phyloP scores from a whole-genome alignment of 2,113 vertebrate genomes.

The Salvelinus alpinus region DNA sequence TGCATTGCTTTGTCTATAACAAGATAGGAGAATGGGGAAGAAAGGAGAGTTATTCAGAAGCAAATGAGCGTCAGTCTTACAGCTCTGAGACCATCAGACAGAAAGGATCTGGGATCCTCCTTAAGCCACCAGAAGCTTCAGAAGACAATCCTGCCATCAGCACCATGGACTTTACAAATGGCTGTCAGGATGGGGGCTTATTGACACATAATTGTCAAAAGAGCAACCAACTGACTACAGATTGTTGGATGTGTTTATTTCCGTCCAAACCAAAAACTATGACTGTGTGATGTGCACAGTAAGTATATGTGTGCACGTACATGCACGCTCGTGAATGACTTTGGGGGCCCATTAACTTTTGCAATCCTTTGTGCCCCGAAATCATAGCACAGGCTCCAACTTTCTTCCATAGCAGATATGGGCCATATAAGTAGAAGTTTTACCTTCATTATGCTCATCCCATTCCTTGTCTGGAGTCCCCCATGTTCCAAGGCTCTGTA shows the following conservation, averaged over 20 bases:
- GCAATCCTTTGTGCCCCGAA: constrained; percentile 66
- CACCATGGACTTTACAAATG: not conserved
- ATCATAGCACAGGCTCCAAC: not conserved
- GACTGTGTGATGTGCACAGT: constrained; percentile 27
- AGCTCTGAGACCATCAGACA: constrained; percentile 20
- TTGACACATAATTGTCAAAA: constrained; percentile 18
- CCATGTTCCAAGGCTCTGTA: not conserved
- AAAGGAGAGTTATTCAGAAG: constrained; percentile 42
- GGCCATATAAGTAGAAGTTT: not conserved
- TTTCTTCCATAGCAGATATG: constrained; percentile 51
- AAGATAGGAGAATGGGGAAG: not conserved
- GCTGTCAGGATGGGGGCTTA: constrained; percentile 35
- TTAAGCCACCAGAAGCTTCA: not conserved
- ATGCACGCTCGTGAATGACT: constrained; percentile 29
- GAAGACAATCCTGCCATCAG: not conserved
- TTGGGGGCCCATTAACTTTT: constrained; percentile 32
- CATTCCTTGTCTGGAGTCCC: not conserved
- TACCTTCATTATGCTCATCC: not conserved
- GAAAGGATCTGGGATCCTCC: constrained; percentile 22
- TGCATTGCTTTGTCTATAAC: not conserved
- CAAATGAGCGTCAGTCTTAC: constrained; percentile 51
- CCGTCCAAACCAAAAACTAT: too few relatives aligned
- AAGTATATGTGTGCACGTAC: constrained; percentile 17
- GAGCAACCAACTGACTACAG: not conserved
- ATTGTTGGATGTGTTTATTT: not conserved